A percentile compares a stretch with the other conserved stretches of the same genome.
These are phyloP conservation scores for Tupaia chinensis DNA, from an alignment of 2,113 vertebrate genomes.

Conservation along the genomic window DNA sequence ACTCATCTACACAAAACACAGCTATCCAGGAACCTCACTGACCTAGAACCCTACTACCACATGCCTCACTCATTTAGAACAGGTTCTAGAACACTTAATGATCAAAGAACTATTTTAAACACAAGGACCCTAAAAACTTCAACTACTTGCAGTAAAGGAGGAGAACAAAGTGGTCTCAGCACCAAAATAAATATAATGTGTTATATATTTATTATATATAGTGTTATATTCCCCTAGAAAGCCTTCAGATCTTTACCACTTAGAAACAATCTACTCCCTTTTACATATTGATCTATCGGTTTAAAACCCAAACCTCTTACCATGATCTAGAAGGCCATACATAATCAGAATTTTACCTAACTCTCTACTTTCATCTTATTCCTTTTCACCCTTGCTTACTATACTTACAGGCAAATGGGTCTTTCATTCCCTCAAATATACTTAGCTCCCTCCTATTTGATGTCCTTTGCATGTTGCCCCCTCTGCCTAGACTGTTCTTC, in stretches of 20 bases:
- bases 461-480: not conserved
- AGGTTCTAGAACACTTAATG: constrained; percentile 30
- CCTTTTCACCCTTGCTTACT: not conserved
- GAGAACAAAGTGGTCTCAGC: constrained; percentile 27
- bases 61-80: constrained; percentile 1
- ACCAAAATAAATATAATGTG: constrained; percentile 48
- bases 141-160: constrained; percentile 53
- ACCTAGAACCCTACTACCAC: not conserved
- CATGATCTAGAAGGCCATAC: not conserved
- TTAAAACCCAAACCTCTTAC: constrained; percentile 45
- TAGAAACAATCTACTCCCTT: constrained; percentile 3
- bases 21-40: not conserved
- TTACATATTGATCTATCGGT: not conserved
- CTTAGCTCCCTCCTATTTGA: not conserved
- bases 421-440: constrained; percentile 34
- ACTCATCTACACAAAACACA: not conserved
- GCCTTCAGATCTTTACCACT: not conserved
- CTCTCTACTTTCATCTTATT: not conserved
- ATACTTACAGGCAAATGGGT: not conserved
- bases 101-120: constrained; percentile 38
- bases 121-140: constrained; percentile 45
- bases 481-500: not conserved
- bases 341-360: not conserved
- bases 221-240: constrained; percentile 37
- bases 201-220: not conserved